A percentile compares a stretch with the other conserved stretches of the same genome.
phyloP scores from a whole-genome alignment of 1,140 invertebrate genomes.

The Tetragonula clypearis region DNA sequence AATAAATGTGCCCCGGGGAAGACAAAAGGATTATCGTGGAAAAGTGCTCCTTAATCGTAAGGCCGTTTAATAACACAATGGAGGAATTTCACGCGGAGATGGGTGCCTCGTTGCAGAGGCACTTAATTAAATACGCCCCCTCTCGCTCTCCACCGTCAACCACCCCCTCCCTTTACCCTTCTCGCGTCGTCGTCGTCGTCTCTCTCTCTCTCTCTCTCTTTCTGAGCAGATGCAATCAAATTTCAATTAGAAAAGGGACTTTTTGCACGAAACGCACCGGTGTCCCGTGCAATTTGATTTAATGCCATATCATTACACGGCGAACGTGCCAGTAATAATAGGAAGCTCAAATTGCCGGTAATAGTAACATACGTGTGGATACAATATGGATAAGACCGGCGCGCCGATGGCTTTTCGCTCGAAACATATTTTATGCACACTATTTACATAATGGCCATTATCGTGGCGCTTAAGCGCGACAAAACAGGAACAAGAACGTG shows the following conservation, averaged over 20 bases:
- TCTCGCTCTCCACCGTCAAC: background rate
- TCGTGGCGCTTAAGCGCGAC: slow-evolving; percentile 15
- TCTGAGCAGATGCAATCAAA: slow-evolving; percentile 46
- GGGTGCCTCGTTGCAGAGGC: slow-evolving; percentile 39
- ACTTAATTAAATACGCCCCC: slow-evolving; percentile 50
- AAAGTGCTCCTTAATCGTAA: slow-evolving; percentile 51
- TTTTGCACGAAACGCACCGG: slow-evolving; percentile 49
- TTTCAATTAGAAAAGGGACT: slow-evolving; percentile 55
- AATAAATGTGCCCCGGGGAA: slow-evolving; percentile 23
- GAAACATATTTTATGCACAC: slow-evolving; percentile 28
- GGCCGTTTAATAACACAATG: slow-evolving; percentile 52
- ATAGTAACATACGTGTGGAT: slow-evolving; percentile 49
- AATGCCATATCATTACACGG: slow-evolving; percentile 53
- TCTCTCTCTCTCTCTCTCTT: slow-evolving; percentile 4
- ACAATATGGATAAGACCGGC: slow-evolving; percentile 38
- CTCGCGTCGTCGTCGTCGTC: slow-evolving; percentile 9
- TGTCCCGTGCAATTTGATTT: slow-evolving; percentile 55
- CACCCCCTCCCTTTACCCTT: background rate
- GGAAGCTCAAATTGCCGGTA: slow-evolving; percentile 51
- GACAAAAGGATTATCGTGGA: slow-evolving; percentile 46
- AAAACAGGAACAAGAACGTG: background rate
- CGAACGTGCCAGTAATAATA: slow-evolving; percentile 54
- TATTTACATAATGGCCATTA: slow-evolving; percentile 45
- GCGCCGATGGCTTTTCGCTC: slow-evolving; percentile 15
- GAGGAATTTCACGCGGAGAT: slow-evolving; percentile 48